Evolutionary conservation across 2,113 vertebrate species (phyloP), one percentile per base, ranked within the genome.

Genomic region (Heloderma charlesbogerti): DNA sequence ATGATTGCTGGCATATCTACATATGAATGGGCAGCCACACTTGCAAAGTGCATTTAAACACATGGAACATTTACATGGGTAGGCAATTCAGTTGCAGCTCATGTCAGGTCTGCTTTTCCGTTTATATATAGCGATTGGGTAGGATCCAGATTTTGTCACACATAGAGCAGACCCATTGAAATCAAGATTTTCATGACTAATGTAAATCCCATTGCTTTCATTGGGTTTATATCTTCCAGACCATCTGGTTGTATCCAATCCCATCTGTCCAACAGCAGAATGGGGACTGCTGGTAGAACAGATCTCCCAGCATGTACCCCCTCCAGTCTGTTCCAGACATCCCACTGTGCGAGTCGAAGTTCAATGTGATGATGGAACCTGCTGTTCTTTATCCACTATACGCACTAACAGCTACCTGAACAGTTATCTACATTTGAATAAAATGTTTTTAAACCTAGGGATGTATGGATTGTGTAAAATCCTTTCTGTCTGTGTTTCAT

Each of bases 301-400:
- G 60, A 63, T 5, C 12, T 63, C 60, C 60, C 60, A 4, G 60
- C 16, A 63, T 63, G 60, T 18, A 3, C 10, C 16, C 60, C 51
- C 60, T 51, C 4, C 3, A 22, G 22, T 63, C 20, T 63, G 60
- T 63, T 63, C 60, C 60, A 63, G 60, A 22, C 60, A 63, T 63
- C 60, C 60, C 16, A 63, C 12, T 63, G 16, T 20, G 5, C 12
- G 60, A 63, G 60, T 63, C 18, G 60, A 63, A 63, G 20, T 22
- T 63, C 60, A 63, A 63, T 5, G 3, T 22, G 20, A 22, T 63
- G 7, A 45, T 79, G 12, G 22, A 29, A 29, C 40, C 43, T 25
- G 13, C n/a, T 3, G 13, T 72, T 72, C 27, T 29, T 34, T 72
- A 15, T 72, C 71, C 31, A 72, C 3, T 13, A 0, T 13, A 0